A percentile compares a stretch with the other conserved stretches of the same genome.
Conservation (phyloP, 2,113 vertebrate species). For the Aramus guarauna region DNA sequence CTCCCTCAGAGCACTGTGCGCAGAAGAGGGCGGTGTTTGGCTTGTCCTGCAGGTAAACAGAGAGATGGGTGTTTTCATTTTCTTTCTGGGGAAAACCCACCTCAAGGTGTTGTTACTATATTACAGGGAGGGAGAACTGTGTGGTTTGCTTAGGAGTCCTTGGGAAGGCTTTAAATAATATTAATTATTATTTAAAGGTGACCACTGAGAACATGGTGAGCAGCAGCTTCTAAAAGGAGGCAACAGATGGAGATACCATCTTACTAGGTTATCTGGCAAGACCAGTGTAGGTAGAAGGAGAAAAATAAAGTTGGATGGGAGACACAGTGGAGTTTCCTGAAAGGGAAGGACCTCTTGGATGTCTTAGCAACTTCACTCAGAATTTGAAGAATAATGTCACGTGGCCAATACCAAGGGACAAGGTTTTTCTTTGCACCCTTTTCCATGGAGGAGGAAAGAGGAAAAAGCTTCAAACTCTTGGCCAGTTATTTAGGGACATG, state of each 20-base stretch:
- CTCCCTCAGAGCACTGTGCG: accelerated
- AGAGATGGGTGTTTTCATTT: neutral
- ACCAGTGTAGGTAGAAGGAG: neutral
- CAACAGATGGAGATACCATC: neutral
- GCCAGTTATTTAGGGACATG: neutral
- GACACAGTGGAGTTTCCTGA: neutral
- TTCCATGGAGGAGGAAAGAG: neutral
- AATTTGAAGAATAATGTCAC: neutral
- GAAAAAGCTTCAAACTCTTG: neutral
- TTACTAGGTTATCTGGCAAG: neutral
- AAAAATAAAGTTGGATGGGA: neutral
- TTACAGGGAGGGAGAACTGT: neutral
- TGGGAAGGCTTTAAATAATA: neutral
- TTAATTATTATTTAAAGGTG: neutral
- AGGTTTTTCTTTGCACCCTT: neutral
- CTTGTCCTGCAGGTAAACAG: neutral
- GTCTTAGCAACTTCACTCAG: neutral
- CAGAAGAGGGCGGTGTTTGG: neutral
- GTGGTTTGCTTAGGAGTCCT: neutral
- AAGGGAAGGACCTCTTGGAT: neutral
- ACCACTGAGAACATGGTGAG: neutral
- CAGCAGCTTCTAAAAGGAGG: neutral
- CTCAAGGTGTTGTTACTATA: neutral
- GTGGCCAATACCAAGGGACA: neutral
- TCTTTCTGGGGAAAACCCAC: neutral